A percentile compares a stretch with the other conserved stretches of the same genome.
These are phyloP conservation scores for Thryonomys swinderianus DNA, from an alignment of 2,113 vertebrate species.

Conservation along the genomic window DNA sequence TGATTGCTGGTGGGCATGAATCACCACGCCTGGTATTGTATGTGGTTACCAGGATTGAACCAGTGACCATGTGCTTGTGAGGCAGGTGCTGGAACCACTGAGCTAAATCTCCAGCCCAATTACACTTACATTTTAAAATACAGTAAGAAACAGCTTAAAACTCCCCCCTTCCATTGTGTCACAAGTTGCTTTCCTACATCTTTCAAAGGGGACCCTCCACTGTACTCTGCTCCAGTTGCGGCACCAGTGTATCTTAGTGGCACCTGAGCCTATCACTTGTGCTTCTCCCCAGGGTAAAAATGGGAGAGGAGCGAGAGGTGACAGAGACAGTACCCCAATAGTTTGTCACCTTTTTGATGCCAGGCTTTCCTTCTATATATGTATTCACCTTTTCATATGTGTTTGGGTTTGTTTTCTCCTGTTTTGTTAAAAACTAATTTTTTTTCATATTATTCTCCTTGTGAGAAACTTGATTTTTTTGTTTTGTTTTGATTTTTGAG, in stretches of 20 bases:
- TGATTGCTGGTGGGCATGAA: too few relatives aligned
- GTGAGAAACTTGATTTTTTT: slow-evolving; percentile 41
- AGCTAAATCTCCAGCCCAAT: too few relatives aligned
- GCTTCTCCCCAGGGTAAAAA: background rate
- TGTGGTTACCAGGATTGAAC: too few relatives aligned
- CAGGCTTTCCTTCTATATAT: slow-evolving; percentile 44
- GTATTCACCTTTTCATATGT: background rate
- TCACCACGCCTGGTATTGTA: too few relatives aligned
- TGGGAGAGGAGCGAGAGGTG: background rate
- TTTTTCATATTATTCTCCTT: background rate
- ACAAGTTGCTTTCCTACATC: background rate
- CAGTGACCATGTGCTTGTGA: too few relatives aligned
- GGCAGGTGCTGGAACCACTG: too few relatives aligned
- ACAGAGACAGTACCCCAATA: background rate
- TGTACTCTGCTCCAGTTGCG: background rate
- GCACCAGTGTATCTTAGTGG: background rate
- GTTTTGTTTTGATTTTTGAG: background rate
- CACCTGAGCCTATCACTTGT: background rate
- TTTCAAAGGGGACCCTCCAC: background rate
- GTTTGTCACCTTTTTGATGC: slow-evolving; percentile 34
- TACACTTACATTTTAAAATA: slow-evolving; percentile 9
- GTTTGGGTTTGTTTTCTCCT: slow-evolving; percentile 51
- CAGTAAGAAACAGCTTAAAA: background rate
- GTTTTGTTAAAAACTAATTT: slow-evolving; percentile 37
- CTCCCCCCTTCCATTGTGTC: background rate